Percentiles rank a stretch among this genome's conserved stretches.
phyloP scores from a whole-genome alignment of 2,113 vertebrate species.

The Prolemur simus region DNA sequence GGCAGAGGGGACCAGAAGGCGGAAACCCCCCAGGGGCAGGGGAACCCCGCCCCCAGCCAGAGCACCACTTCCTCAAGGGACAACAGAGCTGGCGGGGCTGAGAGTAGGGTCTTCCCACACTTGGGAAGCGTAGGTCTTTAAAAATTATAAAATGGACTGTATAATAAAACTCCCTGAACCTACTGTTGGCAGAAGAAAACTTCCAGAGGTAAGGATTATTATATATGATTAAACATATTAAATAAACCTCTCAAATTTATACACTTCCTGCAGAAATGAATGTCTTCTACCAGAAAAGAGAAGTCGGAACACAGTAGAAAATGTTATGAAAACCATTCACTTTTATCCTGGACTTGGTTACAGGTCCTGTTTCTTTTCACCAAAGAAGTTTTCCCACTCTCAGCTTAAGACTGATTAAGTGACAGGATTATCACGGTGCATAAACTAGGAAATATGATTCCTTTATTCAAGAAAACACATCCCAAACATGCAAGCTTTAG shows the following conservation, averaged over 20 bases:
- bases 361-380: neutral
- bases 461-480: neutral
- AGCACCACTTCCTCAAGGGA: slow-evolving; percentile 15
- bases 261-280: neutral
- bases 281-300: neutral
- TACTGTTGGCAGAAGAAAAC: neutral
- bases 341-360: neutral
- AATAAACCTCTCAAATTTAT: neutral
- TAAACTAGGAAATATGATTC: neutral
- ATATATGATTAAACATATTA: neutral
- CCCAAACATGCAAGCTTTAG: neutral
- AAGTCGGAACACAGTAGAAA: fast-evolving
- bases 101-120: neutral
- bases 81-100: fast-evolving
- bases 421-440: neutral
- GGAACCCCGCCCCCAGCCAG: neutral
- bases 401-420: neutral
- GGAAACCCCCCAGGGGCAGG: neutral
- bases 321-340: fast-evolving
- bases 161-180: neutral
- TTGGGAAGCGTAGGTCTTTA: neutral
- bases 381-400: neutral
- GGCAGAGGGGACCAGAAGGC: neutral
- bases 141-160: fast-evolving
- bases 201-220: too few species aligned